Evolutionary conservation across 2,888 invertebrate genomes (phyloP).

Genomic region (Xanthorhoe spadicearia): DNA sequence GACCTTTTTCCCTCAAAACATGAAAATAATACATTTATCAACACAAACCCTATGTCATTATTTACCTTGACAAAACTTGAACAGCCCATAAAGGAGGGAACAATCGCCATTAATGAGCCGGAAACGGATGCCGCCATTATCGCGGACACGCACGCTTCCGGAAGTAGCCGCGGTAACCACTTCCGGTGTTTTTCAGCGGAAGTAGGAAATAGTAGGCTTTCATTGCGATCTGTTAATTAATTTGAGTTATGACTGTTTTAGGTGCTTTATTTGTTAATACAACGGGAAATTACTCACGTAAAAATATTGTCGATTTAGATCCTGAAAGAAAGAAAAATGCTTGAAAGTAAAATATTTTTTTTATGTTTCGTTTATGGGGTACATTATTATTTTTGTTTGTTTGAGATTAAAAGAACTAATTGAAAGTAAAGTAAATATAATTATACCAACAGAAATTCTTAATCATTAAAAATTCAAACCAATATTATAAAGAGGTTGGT

Average conservation of each 20-base stretch:
- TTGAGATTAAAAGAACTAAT: too few species aligned
- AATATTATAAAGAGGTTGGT: too few species aligned
- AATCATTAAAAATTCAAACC: too few species aligned
- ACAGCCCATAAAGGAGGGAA: conserved; percentile 32
- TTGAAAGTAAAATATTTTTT: too few species aligned
- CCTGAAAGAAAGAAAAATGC: too few species aligned
- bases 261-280: neutral
- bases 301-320: too few species aligned
- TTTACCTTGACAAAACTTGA: conserved; percentile 17
- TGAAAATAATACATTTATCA: neutral
- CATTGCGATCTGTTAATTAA: conserved; percentile 25
- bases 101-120: conserved; percentile 35
- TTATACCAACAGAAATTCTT: too few species aligned
- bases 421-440: too few species aligned
- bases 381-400: too few species aligned
- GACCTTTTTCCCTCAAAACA: neutral
- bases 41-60: conserved; percentile 1
- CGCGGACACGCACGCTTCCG: conserved; percentile 59
- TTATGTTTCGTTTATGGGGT: too few species aligned
- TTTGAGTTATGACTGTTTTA: neutral
- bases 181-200: conserved; percentile 76
- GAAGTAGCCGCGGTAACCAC: conserved; percentile 69
- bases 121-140: conserved; percentile 39
- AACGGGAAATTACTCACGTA: too few species aligned
- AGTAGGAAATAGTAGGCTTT: conserved; percentile 54